Percentiles rank a stretch among this genome's conserved stretches.
phyloP scores from a whole-genome alignment of 1,140 invertebrate genomes.

The Atta colombica region DNA sequence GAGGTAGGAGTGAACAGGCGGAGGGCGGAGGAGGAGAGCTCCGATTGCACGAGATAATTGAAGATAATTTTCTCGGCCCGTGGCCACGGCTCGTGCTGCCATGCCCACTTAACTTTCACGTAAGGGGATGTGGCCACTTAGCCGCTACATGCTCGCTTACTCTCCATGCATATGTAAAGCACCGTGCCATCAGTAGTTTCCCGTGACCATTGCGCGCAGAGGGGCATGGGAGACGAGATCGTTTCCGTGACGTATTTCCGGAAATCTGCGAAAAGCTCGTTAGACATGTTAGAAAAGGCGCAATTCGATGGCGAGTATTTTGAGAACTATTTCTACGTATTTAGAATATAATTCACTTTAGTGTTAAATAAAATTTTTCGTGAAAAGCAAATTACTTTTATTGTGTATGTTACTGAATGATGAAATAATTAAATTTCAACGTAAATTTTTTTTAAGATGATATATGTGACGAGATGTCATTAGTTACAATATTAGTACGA shows the following conservation, averaged over 20 bases:
- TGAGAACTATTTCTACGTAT: too few relatives aligned
- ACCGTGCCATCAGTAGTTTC: conserved; percentile 67
- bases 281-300: neutral
- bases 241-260: conserved; percentile 20
- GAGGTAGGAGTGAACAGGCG: conserved; percentile 4
- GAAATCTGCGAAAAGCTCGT: neutral
- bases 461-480: neutral
- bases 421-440: neutral
- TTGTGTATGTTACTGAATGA: neutral
- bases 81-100: conserved; percentile 80
- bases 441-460: neutral
- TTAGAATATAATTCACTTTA: neutral
- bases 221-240: conserved; percentile 42
- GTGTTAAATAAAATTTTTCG: neutral
- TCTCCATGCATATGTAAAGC: conserved; percentile 78
- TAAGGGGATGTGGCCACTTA: conserved; percentile 83
- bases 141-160: conserved; percentile 82
- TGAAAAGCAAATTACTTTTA: neutral
- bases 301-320: neutral
- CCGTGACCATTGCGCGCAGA: conserved; percentile 75
- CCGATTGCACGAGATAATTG: conserved; percentile 80
- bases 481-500: too few relatives aligned
- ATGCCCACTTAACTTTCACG: conserved; percentile 84
- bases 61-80: conserved; percentile 81
- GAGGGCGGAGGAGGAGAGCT: conserved; percentile 2